Conservation (phyloP, 2,113 vertebrate genomes). For the Columba janthina region DNA sequence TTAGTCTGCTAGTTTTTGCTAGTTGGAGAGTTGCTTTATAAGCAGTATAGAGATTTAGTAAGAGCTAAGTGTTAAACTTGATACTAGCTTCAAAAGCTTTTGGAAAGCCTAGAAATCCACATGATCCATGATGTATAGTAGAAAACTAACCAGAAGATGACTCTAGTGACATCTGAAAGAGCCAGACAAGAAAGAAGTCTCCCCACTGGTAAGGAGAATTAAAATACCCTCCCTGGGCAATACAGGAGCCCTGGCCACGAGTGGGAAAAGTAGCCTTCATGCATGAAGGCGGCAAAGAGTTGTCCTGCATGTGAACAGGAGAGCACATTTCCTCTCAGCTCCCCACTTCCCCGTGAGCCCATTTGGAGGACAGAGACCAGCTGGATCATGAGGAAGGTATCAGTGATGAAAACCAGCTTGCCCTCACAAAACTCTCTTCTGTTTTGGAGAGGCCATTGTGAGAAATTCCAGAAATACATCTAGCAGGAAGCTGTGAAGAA, state of each 20-base stretch:
- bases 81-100: slow-evolving; percentile 77
- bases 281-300: not conserved
- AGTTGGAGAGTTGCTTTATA: not conserved
- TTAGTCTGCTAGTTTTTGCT: not conserved
- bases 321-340: not conserved
- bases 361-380: not conserved
- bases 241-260: not conserved
- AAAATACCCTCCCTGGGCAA: not conserved
- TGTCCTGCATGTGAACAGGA: too few species aligned
- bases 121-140: slow-evolving; percentile 76
- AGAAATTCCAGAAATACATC: not conserved
- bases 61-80: not conserved
- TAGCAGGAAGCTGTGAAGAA: not conserved
- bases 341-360: not conserved
- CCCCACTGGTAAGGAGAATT: slow-evolving; percentile 65
- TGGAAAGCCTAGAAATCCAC: slow-evolving; percentile 79
- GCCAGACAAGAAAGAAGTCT: slow-evolving; percentile 61
- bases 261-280: not conserved
- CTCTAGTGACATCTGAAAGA: slow-evolving; percentile 75
- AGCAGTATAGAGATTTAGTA: not conserved
- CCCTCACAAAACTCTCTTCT: not conserved
- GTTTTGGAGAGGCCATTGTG: not conserved
- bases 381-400: not conserved
- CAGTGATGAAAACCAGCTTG: not conserved
- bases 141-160: slow-evolving; percentile 72